These are phyloP conservation scores for Salvelinus sp. DNA, from an alignment of 2,113 vertebrate genomes.

Conservation along the genomic window DNA sequence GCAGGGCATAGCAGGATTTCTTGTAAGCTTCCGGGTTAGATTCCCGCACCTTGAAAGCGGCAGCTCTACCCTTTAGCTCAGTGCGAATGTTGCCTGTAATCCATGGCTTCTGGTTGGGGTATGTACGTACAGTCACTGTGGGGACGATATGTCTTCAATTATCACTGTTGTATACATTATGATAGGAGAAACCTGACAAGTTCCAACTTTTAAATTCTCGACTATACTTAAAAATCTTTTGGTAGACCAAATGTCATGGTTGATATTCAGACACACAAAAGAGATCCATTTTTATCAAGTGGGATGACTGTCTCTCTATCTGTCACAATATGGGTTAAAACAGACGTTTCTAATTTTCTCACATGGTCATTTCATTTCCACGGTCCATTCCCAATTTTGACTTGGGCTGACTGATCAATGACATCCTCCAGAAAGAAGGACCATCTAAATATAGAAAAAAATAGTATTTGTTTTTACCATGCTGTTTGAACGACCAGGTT, in stretches of 20 bases:
- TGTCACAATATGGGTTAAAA: not conserved
- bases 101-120: too few species aligned
- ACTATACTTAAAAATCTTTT: not conserved
- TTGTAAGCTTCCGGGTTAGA: too few species aligned
- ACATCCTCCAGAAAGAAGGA: not conserved
- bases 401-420: not conserved
- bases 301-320: not conserved
- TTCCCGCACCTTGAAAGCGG: too few species aligned
- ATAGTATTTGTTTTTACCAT: not conserved
- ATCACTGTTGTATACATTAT: too few species aligned
- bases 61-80: too few species aligned
- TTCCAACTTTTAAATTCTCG: too few species aligned
- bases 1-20: too few species aligned
- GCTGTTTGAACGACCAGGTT: too few species aligned
- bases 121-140: too few species aligned
- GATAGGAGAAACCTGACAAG: too few species aligned
- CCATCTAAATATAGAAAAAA: not conserved
- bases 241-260: not conserved
- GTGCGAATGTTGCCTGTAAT: too few species aligned
- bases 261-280: not conserved
- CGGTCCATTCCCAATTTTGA: not conserved
- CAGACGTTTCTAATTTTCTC: not conserved
- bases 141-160: too few species aligned
- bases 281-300: not conserved
- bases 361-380: not conserved